Percentiles rank a stretch among this genome's conserved stretches.
These are phyloP conservation scores for Rhimphoctona megacephalus DNA, from an alignment of 2,888 invertebrate species.

Conservation along the genomic window DNA sequence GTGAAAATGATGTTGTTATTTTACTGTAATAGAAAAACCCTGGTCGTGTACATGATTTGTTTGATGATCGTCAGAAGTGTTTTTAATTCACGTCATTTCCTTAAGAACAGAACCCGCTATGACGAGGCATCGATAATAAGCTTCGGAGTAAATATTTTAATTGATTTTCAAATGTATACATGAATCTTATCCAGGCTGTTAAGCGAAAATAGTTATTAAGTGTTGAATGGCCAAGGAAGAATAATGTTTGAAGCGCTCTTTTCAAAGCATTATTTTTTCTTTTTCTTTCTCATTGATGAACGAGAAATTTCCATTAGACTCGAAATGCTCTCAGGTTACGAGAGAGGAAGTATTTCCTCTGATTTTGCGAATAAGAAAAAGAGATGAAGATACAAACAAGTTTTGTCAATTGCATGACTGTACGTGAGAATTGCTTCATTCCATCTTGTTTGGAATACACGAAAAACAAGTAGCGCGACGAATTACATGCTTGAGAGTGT, in stretches of 20 bases:
- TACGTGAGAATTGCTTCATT: no score
- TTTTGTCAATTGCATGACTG: no score
- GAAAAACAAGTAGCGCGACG: no score
- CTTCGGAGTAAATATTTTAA: background rate
- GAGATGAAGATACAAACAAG: no score
- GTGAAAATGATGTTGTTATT: no score
- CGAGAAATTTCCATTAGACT: constrained; percentile 81
- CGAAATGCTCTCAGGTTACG: constrained; percentile 69
- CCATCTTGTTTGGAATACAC: no score
- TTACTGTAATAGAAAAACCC: background rate
- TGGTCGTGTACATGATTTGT: background rate
- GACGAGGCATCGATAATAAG: background rate
- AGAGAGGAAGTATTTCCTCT: constrained; percentile 55
- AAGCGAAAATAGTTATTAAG: constrained; percentile 30
- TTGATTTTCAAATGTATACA: constrained; percentile 50
- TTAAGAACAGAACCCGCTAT: background rate
- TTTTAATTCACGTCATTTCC: constrained; percentile 28
- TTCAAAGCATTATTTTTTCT: constrained; percentile 14
- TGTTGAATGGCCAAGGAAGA: constrained; percentile 41
- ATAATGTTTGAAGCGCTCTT: constrained; percentile 54
- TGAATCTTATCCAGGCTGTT: constrained; percentile 34
- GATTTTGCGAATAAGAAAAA: constrained; percentile 15
- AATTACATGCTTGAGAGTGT: no score
- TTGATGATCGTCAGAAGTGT: background rate
- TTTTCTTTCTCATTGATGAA: constrained; percentile 69